phyloP scores from a whole-genome alignment of 35 echinoderm and acorn worm genomes.

The Hemicentrotus pulcherrimus region DNA sequence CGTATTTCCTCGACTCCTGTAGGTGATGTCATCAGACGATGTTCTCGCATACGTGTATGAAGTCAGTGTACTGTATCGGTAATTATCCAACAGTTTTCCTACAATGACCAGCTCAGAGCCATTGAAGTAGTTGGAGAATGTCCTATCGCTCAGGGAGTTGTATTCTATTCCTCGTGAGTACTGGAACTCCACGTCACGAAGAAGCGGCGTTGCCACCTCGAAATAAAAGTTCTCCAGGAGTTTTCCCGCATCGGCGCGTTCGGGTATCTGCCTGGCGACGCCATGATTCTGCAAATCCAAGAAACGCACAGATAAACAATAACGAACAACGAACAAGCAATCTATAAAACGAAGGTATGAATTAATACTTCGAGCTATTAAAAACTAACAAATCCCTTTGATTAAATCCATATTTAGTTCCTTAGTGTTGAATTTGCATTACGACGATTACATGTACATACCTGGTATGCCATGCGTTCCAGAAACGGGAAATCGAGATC shows the following conservation, averaged over 20 bases:
- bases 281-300: slow-evolving; percentile 76
- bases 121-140: slow-evolving; percentile 92
- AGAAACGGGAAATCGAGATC: slow-evolving; percentile 89
- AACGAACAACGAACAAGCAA: no score
- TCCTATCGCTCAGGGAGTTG: slow-evolving; percentile 69
- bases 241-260: slow-evolving; percentile 75
- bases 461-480: slow-evolving; percentile 70
- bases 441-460: background rate
- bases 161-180: slow-evolving; percentile 66
- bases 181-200: slow-evolving; percentile 82
- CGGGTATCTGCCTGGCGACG: slow-evolving; percentile 82
- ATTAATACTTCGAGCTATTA: no score
- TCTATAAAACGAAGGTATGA: no score
- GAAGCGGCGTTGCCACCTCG: slow-evolving; percentile 89
- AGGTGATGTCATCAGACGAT: slow-evolving; percentile 62
- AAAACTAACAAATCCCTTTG: no score
- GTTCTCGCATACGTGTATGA: slow-evolving; percentile 71
- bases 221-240: slow-evolving; percentile 89
- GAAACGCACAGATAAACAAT: background rate
- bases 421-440: background rate
- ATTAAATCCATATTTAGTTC: no score
- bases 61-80: slow-evolving; percentile 49
- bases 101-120: slow-evolving; percentile 91
- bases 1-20: slow-evolving; percentile 54
- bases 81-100: slow-evolving; percentile 61